phyloP scores from a whole-genome alignment of 2,113 vertebrate species.

The Halcyon senegalensis region DNA sequence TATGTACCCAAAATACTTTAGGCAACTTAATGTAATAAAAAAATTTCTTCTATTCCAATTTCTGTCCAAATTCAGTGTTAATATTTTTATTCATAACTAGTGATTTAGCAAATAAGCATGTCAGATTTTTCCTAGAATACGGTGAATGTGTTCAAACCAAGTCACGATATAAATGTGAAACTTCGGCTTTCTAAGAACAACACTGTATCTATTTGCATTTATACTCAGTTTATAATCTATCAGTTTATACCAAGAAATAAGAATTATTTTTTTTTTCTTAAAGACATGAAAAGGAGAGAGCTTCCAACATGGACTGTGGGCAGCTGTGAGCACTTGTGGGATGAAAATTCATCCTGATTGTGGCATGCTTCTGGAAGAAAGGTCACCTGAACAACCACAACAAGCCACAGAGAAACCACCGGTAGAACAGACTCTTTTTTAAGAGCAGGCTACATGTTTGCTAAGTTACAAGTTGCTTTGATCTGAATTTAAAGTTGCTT shows the following conservation, averaged over 20 bases:
- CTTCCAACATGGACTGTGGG: not conserved
- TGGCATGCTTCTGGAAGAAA: not conserved
- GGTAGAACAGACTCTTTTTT: not conserved
- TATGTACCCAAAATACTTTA: not conserved
- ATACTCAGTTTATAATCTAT: not conserved
- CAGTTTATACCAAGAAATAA: not conserved
- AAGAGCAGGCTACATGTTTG: not conserved
- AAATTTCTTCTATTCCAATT: not conserved
- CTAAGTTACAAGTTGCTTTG: not conserved
- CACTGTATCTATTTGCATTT: not conserved
- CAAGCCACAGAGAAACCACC: not conserved
- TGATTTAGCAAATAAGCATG: not conserved
- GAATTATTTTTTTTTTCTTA: not conserved
- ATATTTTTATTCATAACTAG: not conserved
- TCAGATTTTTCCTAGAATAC: not conserved
- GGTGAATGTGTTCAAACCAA: not conserved
- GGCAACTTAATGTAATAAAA: not conserved
- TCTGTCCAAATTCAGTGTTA: not conserved
- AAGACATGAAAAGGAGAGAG: not conserved
- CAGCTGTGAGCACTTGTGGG: not conserved
- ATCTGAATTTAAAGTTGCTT: not conserved
- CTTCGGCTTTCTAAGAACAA: not conserved
- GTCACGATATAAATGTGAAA: not conserved
- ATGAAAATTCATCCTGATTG: not conserved
- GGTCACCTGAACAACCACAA: not conserved